Evolutionary conservation across 2,888 invertebrate species (phyloP), one percentile per base, ranked within the genome.

Genomic region (Dinocampus coccinellae): DNA sequence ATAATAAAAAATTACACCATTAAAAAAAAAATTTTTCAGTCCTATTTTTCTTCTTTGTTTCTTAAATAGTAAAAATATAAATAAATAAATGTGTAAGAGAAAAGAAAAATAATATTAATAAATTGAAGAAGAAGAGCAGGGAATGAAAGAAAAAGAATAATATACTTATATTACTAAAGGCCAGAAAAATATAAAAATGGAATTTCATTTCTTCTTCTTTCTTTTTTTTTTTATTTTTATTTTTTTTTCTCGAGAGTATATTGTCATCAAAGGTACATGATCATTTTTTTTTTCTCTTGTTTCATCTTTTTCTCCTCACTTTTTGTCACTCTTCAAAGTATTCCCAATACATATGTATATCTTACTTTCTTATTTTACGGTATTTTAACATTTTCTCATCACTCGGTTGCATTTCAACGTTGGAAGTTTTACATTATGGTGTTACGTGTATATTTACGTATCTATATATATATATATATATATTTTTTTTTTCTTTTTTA

Each of bases 211-310:
- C n/a, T n/a, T n/a, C n/a, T n/a, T n/a, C n/a, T n/a, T n/a, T n/a
- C n/a, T 39, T n/a, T n/a, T 39, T 39, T 39, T 16, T 47, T 6
- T 3, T 47, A 16, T 7, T 47, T 47, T 16, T 2, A 0, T 39
- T 4, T 11, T 39, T n/a, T 2, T 13, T 3, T 39, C n/a, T 29
- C 7, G 16, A 58, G 58, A 34, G 58, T 47, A 16, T 63, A 42
- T 47, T 24, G 39, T 63, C 16, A 11, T 63, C 42, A 42, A 63
- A 63, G 33, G 63, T 63, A 42, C 26, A 24, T 9, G n/a, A 47
- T 16, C 16, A 34, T 20, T 36, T 10, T 63, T 26, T 63, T 13
- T 42, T 63, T 47, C 47, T 26, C 47, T 26, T 33, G 36, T 20
- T 11, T 36, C 22, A 6, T 3, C 47, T 3, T n/a, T 47, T 47